These are phyloP conservation scores for Neria commutata DNA, from an alignment of 2,888 invertebrate species.

Conservation along the genomic window DNA sequence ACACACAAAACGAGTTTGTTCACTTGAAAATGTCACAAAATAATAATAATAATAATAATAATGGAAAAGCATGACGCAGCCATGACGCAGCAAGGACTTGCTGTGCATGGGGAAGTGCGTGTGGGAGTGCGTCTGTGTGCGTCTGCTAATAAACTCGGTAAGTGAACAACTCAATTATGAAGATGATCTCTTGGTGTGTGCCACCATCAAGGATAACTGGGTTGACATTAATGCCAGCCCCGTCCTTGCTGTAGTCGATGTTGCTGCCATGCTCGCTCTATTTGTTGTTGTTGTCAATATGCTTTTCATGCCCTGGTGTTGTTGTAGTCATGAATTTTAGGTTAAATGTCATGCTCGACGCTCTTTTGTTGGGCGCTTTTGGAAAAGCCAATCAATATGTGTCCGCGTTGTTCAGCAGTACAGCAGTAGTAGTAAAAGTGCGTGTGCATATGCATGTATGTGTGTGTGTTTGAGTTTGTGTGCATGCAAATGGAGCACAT, in stretches of 20 bases:
- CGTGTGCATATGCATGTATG: not conserved
- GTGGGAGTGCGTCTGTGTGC: too few relatives aligned
- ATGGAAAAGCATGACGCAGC: not conserved
- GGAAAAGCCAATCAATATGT: not conserved
- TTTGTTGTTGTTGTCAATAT: too few relatives aligned
- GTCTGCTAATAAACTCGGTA: not conserved
- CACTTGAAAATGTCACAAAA: not conserved
- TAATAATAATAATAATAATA: not conserved
- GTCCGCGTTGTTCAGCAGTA: too few relatives aligned
- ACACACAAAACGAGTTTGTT: not conserved
- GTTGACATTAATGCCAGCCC: constrained; percentile 5
- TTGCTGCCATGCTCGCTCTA: constrained; percentile 8
- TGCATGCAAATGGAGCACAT: not conserved
- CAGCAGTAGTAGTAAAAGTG: not conserved
- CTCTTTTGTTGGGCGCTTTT: not conserved
- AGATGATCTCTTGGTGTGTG: constrained; percentile 3
- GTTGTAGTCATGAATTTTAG: not conserved
- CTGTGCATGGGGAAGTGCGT: not conserved
- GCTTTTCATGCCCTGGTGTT: too few relatives aligned
- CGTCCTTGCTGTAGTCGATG: constrained; percentile 19
- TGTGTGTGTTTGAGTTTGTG: not conserved
- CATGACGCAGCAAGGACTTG: not conserved
- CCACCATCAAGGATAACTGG: constrained; percentile 1
- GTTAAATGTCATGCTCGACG: too few relatives aligned
- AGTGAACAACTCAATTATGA: constrained; percentile 7